phyloP scores from a whole-genome alignment of 2,797 vertebrate genomes.

The Echiichthys vipera region DNA sequence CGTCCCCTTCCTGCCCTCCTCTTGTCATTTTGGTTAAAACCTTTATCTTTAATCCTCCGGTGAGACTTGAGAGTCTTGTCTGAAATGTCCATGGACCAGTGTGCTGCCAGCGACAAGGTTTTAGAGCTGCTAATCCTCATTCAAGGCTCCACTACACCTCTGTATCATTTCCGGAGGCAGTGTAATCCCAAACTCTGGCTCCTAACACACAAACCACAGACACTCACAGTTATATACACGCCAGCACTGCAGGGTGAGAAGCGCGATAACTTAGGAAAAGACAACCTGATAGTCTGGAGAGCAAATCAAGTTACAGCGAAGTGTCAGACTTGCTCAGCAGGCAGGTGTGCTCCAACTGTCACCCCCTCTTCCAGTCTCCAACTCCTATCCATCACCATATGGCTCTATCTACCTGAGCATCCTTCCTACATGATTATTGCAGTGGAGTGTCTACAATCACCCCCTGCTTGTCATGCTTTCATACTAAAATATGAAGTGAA shows the following conservation, averaged over 20 bases:
- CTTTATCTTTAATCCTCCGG: conserved; percentile 63
- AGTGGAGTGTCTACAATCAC: background rate
- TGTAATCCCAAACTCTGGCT: conserved; percentile 62
- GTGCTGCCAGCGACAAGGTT: conserved; percentile 58
- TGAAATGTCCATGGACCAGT: conserved; percentile 51
- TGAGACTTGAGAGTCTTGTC: conserved; percentile 43
- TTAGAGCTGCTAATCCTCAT: conserved; percentile 72
- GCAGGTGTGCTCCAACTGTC: conserved; percentile 54
- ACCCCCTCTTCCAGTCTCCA: conserved; percentile 27
- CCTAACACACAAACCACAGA: conserved; percentile 6
- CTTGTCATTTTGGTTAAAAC: conserved; percentile 39
- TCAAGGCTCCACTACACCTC: conserved; percentile 66
- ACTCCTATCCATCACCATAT: conserved; percentile 24
- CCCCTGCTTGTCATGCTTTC: conserved; percentile 26
- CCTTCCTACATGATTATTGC: conserved; percentile 47
- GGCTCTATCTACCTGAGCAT: conserved; percentile 27
- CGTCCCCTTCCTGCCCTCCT: conserved; percentile 13
- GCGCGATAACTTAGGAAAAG: conserved; percentile 38
- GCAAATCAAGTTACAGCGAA: conserved; percentile 32
- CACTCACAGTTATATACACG: background rate
- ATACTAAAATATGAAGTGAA: conserved; percentile 21
- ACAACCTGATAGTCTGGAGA: conserved; percentile 41
- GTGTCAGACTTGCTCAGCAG: conserved; percentile 69
- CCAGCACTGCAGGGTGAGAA: conserved; percentile 11
- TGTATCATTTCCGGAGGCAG: conserved; percentile 53